Evolutionary conservation across 2,797 vertebrate species (phyloP).

Genomic region (Typhlichthys subterraneus): DNA sequence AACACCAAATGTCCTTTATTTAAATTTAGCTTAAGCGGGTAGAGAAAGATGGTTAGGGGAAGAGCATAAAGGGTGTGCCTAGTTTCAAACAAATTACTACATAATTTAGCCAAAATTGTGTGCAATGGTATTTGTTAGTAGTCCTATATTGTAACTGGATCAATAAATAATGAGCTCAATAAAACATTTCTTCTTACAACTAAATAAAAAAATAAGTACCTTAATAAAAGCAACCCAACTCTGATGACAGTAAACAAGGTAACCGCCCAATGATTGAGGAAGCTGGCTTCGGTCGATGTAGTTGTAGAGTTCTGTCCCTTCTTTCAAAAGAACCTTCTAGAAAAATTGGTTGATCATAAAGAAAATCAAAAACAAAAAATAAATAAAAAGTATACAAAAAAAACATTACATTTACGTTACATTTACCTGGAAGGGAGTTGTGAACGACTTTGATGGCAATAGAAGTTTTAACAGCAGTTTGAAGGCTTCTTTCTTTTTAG

Average conservation of each 20-base stretch:
- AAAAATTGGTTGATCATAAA: not conserved
- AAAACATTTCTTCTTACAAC: too few relatives aligned
- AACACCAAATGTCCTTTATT: too few relatives aligned
- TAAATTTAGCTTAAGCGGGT: too few relatives aligned
- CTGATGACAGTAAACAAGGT: slow-evolving; percentile 72
- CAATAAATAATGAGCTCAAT: too few relatives aligned
- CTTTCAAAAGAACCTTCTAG: slow-evolving; percentile 75
- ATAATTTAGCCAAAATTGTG: too few relatives aligned
- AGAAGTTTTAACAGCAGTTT: slow-evolving; percentile 70
- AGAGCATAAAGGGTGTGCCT: too few relatives aligned
- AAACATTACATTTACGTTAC: too few relatives aligned
- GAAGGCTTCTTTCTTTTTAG: slow-evolving; percentile 63
- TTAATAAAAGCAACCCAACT: slow-evolving; percentile 79
- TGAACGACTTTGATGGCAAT: slow-evolving; percentile 39
- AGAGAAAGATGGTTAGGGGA: too few relatives aligned
- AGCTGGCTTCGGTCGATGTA: slow-evolving; percentile 80
- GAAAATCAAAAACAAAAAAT: too few relatives aligned
- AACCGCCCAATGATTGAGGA: slow-evolving; percentile 66
- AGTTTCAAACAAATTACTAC: too few relatives aligned
- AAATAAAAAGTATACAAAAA: not conserved
- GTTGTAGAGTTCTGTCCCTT: slow-evolving; percentile 74
- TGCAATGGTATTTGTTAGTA: too few relatives aligned
- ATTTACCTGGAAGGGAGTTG: slow-evolving; percentile 63
- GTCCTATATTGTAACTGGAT: too few relatives aligned
- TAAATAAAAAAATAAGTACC: slow-evolving; percentile 42